Base-by-base conservation (phyloP, 2,888 invertebrate genomes). In the Tineola bisselliella region DNA sequence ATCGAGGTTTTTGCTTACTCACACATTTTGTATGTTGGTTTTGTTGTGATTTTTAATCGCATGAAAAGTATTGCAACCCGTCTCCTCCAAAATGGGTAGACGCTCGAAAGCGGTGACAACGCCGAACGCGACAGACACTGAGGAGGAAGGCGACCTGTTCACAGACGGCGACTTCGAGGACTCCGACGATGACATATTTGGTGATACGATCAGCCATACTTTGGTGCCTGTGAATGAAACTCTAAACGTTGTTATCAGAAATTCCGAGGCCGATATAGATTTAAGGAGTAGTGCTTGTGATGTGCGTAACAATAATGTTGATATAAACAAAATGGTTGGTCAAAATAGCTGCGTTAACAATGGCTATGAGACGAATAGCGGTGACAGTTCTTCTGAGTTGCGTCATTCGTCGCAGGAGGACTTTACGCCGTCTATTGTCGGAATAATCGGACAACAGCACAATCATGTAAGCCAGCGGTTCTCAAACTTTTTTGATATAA, bases 391-490 rank as follows among this genome's bases (percentile, higher is more conserved):
- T 12, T 19, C 18, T 15, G 60, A 60, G 6, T 8, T 17, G 15
- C 48, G 11, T 30, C 25, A 30, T 13, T n/a, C 13, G 12, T 19
- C 30, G 10, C 60, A 44, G 3, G 75, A 79, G 52, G 82, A 82
- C 44, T 81, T 81, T 64, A 84, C 78, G 66, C 79, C 83, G 59
- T 87, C 84, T 60, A 88, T 89, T 65, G 84, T 89, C 59, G 88
- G 87, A 62, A 88, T 88, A 67, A 77, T 89, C 43, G 88, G 88
- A 62, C 87, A 82, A 65, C 88, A 87, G 68, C 87, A 87, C 61
- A 82, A 79, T 68, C 80, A 88, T 76, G 89, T 89, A 87, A 64
- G 88, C 48, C n/a, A n/a, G n/a, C n/a, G n/a, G n/a, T n/a, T n/a
- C n/a, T n/a, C n/a, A n/a, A n/a, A n/a, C n/a, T n/a, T n/a, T n/a